A percentile compares a stretch with the other conserved stretches of the same genome.
phyloP scores from a whole-genome alignment of 2,888 invertebrate genomes.

The Eudemis profundana region DNA sequence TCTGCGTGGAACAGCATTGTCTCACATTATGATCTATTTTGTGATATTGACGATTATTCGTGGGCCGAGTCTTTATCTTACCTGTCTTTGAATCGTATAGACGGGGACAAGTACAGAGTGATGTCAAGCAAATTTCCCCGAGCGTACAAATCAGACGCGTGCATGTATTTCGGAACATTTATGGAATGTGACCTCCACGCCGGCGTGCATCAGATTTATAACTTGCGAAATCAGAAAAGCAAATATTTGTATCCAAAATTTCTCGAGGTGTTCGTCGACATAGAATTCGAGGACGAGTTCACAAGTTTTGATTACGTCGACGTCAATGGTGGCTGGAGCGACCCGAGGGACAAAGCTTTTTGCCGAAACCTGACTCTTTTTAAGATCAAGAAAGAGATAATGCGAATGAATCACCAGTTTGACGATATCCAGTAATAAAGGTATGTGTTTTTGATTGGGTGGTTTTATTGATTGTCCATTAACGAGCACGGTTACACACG shows the following conservation, averaged over 20 bases:
- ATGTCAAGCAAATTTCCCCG: constrained; percentile 59
- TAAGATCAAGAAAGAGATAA: constrained; percentile 60
- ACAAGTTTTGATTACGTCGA: constrained; percentile 57
- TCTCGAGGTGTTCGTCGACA: constrained; percentile 58
- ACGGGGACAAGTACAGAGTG: constrained; percentile 60
- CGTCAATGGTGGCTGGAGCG: constrained; percentile 64
- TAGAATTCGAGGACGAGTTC: constrained; percentile 59
- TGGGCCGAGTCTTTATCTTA: constrained; percentile 65
- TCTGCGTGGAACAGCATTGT: constrained; percentile 63
- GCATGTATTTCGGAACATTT: constrained; percentile 46
- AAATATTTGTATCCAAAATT: constrained; percentile 55
- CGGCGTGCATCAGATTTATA: constrained; percentile 50
- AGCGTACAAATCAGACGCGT: constrained; percentile 54
- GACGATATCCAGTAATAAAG: constrained; percentile 44
- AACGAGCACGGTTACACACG: neutral
- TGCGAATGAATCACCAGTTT: constrained; percentile 58
- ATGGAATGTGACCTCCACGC: constrained; percentile 51
- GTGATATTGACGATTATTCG: constrained; percentile 63
- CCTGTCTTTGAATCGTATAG: constrained; percentile 59
- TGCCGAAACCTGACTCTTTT: constrained; percentile 61
- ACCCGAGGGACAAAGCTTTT: constrained; percentile 61
- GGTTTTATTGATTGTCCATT: constrained; percentile 25
- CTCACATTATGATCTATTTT: constrained; percentile 66
- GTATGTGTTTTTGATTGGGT: neutral
- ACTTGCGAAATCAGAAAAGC: constrained; percentile 49